phyloP scores from a whole-genome alignment of 2,888 invertebrate species.

The Flexamia atlantica region DNA sequence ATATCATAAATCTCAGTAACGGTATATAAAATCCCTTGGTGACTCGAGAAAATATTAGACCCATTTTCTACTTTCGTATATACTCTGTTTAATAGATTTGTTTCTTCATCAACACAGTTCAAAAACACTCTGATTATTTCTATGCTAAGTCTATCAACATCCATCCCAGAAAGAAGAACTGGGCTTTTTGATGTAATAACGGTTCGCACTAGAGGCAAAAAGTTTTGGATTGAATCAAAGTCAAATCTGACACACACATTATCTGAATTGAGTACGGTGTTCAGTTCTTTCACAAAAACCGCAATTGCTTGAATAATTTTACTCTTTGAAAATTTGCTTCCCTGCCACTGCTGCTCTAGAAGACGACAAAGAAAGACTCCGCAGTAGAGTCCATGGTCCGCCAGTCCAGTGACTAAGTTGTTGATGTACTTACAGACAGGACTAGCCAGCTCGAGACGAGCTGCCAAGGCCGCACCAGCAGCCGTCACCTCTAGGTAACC shows the following conservation, averaged over 20 bases:
- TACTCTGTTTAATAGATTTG: slow-evolving; percentile 25
- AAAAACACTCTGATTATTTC: slow-evolving; percentile 58
- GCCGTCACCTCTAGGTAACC: slow-evolving; percentile 46
- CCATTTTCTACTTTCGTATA: slow-evolving; percentile 42
- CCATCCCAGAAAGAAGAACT: slow-evolving; percentile 34
- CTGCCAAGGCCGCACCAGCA: slow-evolving; percentile 13
- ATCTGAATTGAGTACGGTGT: slow-evolving; percentile 15
- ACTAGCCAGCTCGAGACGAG: slow-evolving; percentile 51
- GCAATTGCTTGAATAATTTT: neutral
- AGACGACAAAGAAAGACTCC: slow-evolving; percentile 44
- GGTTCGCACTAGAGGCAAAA: slow-evolving; percentile 39
- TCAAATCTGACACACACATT: slow-evolving; percentile 23
- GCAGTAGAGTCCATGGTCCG: slow-evolving; percentile 57
- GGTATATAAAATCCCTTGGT: slow-evolving; percentile 53
- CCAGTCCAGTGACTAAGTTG: slow-evolving; percentile 41
- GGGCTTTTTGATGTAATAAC: slow-evolving; percentile 48
- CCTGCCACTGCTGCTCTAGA: slow-evolving; percentile 46
- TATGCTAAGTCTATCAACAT: slow-evolving; percentile 28
- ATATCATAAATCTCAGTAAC: slow-evolving; percentile 36
- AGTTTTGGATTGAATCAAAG: slow-evolving; percentile 47
- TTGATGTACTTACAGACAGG: slow-evolving; percentile 54
- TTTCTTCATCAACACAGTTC: slow-evolving; percentile 52
- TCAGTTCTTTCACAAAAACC: slow-evolving; percentile 27
- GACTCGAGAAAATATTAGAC: slow-evolving; percentile 4
- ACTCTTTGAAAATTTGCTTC: neutral